These are phyloP conservation scores for Pachyramphus minor DNA, from an alignment of 2,113 vertebrate species.

Conservation along the genomic window DNA sequence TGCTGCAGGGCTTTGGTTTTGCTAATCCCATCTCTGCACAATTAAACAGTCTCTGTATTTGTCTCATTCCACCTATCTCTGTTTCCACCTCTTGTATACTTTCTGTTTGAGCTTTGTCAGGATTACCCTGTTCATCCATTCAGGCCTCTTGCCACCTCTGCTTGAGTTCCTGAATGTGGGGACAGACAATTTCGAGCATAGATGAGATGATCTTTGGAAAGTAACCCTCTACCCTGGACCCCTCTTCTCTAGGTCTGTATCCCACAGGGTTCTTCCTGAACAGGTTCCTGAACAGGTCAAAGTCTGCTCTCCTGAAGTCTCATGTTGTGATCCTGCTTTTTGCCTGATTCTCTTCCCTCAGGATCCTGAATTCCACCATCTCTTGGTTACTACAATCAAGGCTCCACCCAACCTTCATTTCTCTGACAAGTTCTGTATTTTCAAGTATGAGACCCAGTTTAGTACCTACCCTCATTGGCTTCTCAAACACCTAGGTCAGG, in stretches of 20 bases:
- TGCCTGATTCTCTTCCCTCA: neutral
- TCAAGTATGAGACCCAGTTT: neutral
- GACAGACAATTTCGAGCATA: neutral
- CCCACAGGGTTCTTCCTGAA: neutral
- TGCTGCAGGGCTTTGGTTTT: neutral
- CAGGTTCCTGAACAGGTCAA: neutral
- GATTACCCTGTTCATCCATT: neutral
- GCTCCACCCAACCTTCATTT: neutral
- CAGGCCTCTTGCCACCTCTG: neutral
- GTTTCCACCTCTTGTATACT: neutral
- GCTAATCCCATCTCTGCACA: neutral
- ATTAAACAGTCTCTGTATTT: neutral
- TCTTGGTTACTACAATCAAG: neutral
- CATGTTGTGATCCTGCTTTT: neutral
- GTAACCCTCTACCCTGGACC: neutral
- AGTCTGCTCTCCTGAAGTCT: neutral
- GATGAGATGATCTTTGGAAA: neutral
- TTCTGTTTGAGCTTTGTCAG: neutral
- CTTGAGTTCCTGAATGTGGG: neutral
- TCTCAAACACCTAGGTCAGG: neutral
- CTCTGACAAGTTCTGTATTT: neutral
- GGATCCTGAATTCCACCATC: neutral
- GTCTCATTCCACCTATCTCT: neutral
- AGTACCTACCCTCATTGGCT: neutral
- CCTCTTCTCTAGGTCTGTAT: neutral